A percentile compares a stretch with the other conserved stretches of the same genome.
Evolutionary conservation across 2,113 vertebrate species (phyloP).

Genomic region (Sapajus apella): DNA sequence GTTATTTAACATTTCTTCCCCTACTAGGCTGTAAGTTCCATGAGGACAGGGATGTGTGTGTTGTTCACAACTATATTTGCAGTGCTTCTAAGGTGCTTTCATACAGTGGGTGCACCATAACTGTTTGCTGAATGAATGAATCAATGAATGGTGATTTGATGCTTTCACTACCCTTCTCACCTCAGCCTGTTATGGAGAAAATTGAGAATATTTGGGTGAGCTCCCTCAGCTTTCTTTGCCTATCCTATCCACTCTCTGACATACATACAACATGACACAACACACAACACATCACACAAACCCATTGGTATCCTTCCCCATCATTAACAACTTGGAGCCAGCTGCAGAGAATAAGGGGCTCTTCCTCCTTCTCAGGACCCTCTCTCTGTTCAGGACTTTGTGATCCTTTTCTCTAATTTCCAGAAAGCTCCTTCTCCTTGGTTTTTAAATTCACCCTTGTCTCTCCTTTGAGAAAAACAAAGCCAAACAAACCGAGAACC

Average conservation of each 20-base stretch:
- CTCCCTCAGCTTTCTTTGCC: neutral
- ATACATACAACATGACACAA: neutral
- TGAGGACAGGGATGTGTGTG: neutral
- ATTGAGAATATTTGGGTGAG: neutral
- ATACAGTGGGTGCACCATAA: neutral
- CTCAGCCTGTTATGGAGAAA: neutral
- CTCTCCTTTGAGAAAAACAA: neutral
- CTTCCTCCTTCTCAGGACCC: neutral
- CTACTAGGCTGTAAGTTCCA: neutral
- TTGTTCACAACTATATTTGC: neutral
- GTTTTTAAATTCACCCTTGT: neutral
- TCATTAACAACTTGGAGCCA: neutral
- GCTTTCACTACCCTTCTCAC: neutral
- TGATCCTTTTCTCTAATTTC: neutral
- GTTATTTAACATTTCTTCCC: neutral
- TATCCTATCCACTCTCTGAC: neutral
- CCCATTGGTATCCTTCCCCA: neutral
- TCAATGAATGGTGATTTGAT: neutral
- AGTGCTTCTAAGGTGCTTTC: neutral
- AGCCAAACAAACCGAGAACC: neutral
- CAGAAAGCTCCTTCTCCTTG: neutral
- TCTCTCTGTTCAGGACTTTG: neutral
- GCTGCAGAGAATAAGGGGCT: neutral
- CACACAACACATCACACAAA: neutral
- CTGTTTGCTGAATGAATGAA: neutral